Percentiles rank a stretch among this genome's conserved stretches.
Conservation (phyloP, 1,140 invertebrate genomes). For the Myzus persicae region DNA sequence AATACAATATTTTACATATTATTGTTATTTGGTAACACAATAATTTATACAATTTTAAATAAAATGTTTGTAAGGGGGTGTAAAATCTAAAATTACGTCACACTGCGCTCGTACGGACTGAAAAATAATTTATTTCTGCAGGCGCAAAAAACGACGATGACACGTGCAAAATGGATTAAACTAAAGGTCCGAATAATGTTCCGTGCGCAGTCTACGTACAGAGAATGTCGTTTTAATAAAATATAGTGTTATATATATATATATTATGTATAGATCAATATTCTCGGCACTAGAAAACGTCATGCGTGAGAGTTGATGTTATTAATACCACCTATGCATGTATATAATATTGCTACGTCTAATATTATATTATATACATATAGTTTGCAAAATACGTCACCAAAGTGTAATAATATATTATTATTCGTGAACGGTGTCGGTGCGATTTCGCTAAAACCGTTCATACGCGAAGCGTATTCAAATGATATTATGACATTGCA, state of each 20-base stretch:
- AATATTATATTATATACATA: neutral
- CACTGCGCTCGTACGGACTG: neutral
- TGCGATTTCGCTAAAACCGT: neutral
- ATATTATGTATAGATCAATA: neutral
- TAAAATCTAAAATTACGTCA: neutral
- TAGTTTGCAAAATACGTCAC: neutral
- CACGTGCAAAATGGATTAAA: neutral
- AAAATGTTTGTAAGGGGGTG: neutral
- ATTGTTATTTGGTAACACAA: neutral
- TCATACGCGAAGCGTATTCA: neutral
- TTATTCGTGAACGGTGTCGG: neutral
- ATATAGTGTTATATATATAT: neutral
- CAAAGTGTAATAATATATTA: neutral
- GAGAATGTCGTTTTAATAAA: neutral
- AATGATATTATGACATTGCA: neutral
- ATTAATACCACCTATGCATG: neutral
- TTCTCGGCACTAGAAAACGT: neutral
- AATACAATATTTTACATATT: neutral
- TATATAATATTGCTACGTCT: neutral
- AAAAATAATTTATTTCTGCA: neutral
- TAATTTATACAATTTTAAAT: neutral
- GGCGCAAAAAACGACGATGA: constrained; percentile 22
- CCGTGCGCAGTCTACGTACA: neutral
- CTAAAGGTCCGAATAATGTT: neutral
- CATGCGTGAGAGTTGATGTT: neutral